phyloP scores from a whole-genome alignment of 2,113 vertebrate genomes.

The Anoura caudifer region DNA sequence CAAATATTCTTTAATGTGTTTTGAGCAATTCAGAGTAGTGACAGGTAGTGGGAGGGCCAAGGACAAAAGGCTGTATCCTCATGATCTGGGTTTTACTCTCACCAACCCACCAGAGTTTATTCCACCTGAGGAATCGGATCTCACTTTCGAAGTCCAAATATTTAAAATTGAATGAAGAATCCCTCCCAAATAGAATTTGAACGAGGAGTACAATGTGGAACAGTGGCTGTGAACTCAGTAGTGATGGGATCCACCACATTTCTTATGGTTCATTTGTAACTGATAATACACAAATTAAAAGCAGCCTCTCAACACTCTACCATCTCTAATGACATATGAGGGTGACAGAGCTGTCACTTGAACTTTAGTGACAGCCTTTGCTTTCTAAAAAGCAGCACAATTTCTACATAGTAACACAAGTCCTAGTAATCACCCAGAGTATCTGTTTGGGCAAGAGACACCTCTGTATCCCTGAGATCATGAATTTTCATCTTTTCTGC shows the following conservation, averaged over 20 bases:
- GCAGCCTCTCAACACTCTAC: background rate
- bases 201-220: background rate
- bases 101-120: background rate
- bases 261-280: background rate
- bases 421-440: constrained; percentile 84
- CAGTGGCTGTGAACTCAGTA: background rate
- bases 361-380: background rate
- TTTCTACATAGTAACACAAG: background rate
- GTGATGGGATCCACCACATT: background rate
- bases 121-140: background rate
- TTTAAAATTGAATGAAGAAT: constrained; percentile 64
- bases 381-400: background rate
- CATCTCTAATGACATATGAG: background rate
- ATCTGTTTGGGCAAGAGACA: constrained; percentile 86
- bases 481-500: constrained; percentile 88
- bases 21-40: background rate
- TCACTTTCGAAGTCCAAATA: constrained; percentile 24
- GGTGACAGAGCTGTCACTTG: background rate
- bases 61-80: background rate
- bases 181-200: background rate
- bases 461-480: constrained; percentile 87
- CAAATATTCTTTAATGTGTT: background rate
- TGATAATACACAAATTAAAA: background rate
- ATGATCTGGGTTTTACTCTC: background rate
- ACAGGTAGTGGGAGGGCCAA: no score